Evolutionary conservation across 2,888 invertebrate species (phyloP), one percentile per base, ranked within the genome.

Genomic region (Tricholauxania praeusta): DNA sequence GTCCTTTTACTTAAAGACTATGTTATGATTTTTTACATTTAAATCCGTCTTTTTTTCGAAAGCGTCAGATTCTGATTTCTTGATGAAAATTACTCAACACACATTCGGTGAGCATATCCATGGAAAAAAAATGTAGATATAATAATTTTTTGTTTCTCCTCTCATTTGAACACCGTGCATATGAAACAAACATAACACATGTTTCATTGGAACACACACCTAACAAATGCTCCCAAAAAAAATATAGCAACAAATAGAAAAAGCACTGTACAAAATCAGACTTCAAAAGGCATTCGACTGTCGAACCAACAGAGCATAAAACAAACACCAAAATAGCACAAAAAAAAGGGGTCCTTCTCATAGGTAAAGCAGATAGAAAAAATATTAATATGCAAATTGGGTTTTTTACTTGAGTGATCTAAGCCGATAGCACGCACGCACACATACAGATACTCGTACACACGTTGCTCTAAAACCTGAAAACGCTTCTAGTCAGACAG

Each of bases 381-480:
- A 83, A 83, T 83, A 85, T 85, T 85, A 85, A 85, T 84, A 85
- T 85, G 85, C 84, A 85, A 85, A 85, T 85, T 85, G 84, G 82
- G 84, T 85, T 85, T 85, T 84, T 81, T 83, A 81, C 82, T 85
- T 85, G 84, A 85, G 80, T 83, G 84, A 81, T 82, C 83, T 83
- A 83, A 83, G 83, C 83, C 82, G 82, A 83, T 81, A 82, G 80
- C 80, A 76, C 78, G 57, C 59, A 73, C 74, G 77, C 73, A 19
- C 17, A 64, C 62, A 66, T 22, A 22, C 28, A 28, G n/a, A n/a
- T 28, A 4, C 4, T 28, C 28, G 2, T 28, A 28, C 28, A 28
- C n/a, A n/a, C n/a, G n/a, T 39, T 39, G 39, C 39, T 39, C 10
- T 4, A 10, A 39, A 39, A 39, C 39, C 39, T 39, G 8, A 39